These are phyloP conservation scores for Gari tellinella DNA, from an alignment of 2,888 invertebrate species.

Conservation along the genomic window DNA sequence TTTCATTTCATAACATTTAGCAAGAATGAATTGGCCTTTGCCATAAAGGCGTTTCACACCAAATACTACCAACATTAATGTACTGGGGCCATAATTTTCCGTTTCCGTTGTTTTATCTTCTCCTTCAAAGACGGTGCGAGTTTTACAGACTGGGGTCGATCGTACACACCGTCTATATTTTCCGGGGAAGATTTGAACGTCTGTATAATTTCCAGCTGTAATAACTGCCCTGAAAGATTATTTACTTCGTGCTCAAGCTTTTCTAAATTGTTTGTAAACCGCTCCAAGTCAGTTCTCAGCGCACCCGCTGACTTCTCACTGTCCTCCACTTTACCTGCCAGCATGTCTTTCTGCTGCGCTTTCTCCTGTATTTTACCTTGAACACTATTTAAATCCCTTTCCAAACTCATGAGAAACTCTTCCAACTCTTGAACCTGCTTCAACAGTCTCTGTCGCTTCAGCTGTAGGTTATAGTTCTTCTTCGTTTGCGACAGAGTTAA, in stretches of 20 bases:
- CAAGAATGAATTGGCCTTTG: no score
- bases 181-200: constrained; percentile 82
- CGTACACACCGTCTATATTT: constrained; percentile 81
- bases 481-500: constrained; percentile 81
- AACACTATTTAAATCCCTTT: constrained; percentile 73
- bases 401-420: constrained; percentile 69
- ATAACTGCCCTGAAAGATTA: constrained; percentile 73
- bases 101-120: constrained; percentile 75
- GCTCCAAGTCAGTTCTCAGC: constrained; percentile 76
- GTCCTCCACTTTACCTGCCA: constrained; percentile 73
- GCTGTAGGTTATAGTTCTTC: constrained; percentile 80
- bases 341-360: constrained; percentile 71
- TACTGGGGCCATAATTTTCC: constrained; percentile 63
- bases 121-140: constrained; percentile 81
- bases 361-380: constrained; percentile 75
- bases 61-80: constrained; percentile 23
- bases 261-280: constrained; percentile 75
- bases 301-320: constrained; percentile 74
- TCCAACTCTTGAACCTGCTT: constrained; percentile 79
- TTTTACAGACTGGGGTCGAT: constrained; percentile 79
- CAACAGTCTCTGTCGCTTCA: constrained; percentile 77
- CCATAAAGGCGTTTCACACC: no score
- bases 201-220: constrained; percentile 81
- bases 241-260: constrained; percentile 78
- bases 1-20: no score